Percentiles rank a stretch among this genome's conserved stretches.
phyloP scores from a whole-genome alignment of 2,888 invertebrate species.

The Metopia argyrocephala region DNA sequence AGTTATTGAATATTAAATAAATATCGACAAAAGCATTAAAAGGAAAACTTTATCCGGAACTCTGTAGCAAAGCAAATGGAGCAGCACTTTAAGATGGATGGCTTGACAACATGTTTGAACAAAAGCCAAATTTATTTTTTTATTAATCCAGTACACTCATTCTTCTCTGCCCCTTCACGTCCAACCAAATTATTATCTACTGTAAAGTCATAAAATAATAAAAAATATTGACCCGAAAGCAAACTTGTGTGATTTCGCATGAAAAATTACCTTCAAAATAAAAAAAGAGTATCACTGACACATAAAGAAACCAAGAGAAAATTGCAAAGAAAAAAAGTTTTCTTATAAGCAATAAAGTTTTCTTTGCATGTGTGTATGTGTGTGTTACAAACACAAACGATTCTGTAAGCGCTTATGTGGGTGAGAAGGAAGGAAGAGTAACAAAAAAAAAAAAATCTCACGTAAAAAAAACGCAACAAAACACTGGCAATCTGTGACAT shows the following conservation, averaged over 20 bases:
- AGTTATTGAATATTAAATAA: conserved; percentile 24
- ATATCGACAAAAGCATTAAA: background rate
- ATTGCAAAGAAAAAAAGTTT: conserved; percentile 38
- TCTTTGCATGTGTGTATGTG: too few relatives aligned
- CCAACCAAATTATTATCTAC: background rate
- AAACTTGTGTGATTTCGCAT: conserved; percentile 60
- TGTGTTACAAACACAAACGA: conserved; percentile 44
- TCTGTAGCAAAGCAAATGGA: conserved; percentile 46
- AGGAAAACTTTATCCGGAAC: conserved; percentile 52
- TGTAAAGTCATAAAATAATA: conserved; percentile 50
- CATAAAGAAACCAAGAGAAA: background rate
- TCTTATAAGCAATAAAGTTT: conserved; percentile 53
- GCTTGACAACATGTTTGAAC: conserved; percentile 52
- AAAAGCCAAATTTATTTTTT: conserved; percentile 56
- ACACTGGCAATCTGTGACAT: conserved; percentile 62
- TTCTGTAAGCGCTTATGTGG: conserved; percentile 20
- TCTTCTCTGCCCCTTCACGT: background rate
- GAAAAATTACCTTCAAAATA: conserved; percentile 59
- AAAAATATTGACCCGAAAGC: conserved; percentile 51
- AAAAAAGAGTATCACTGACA: background rate
- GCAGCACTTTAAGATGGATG: conserved; percentile 46
- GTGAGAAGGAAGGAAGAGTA: background rate
- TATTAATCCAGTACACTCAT: too few relatives aligned
- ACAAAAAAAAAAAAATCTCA: conserved; percentile 16
- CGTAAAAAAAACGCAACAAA: conserved; percentile 39